Evolutionary conservation across 2,113 vertebrate species (phyloP), one percentile per base, ranked within the genome.

Genomic region (Climacteris rufus): DNA sequence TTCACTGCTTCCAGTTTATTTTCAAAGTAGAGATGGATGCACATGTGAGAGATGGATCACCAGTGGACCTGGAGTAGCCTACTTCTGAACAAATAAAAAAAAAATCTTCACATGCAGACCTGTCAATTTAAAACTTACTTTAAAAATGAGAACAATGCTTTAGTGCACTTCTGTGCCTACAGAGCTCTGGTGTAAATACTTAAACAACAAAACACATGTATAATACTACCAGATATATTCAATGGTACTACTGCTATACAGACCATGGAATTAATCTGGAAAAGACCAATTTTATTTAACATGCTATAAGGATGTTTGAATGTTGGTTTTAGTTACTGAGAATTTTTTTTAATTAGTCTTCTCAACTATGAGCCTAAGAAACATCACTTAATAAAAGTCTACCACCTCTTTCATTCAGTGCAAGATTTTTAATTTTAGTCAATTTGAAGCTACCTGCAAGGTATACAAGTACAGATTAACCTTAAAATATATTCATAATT

Each of bases 391-490:
- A 66, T 91, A 54, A 33, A 93, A 87, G 24, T 39, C 63, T 87
- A 89, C 40, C 4, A 30, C 22, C 14, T 39, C 47, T 64, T 87
- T 75, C 78, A 84, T 56, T 69, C 7, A 3, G 42, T 52, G 31
- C 23, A 92, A 78, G 23, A 64, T 85, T 93, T 94, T 86, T n/a
- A n/a, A 79, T 82, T 85, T 69, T 56, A 71, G 57, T 68, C 70
- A 89, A 89, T 93, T 87, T 96, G 60, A 92, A 95, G 53, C 39
- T 93, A 78, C 42, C 56, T 90, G 88, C 37, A 93, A 87, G 19
- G 13, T 78, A 93, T 28, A 63, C 40, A 89, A 92, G 83, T 40
- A 21, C 83, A 68, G 75, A 68, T 65, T 80, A 69, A 79, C n/a
- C 42, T 89, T 84, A 31, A 90, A 92, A 79, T 61, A 85, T 63